Conservation (phyloP, 2,888 invertebrate species). For the Pelosia muscerda region DNA sequence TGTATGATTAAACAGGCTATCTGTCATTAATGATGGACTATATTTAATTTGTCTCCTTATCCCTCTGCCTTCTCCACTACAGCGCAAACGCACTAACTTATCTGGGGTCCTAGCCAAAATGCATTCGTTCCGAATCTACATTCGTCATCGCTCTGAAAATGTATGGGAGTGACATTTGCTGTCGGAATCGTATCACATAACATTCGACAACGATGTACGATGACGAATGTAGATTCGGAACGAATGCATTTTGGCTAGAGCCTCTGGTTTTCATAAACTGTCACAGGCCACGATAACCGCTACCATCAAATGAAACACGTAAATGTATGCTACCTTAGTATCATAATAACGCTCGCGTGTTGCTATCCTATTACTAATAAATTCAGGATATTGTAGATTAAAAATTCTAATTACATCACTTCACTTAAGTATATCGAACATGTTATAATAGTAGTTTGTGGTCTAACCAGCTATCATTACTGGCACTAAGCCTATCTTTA, state of each 20-base stretch:
- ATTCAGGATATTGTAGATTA: neutral
- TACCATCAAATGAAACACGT: neutral
- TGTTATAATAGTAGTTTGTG: slow-evolving; percentile 6
- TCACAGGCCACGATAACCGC: neutral
- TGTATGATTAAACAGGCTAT: neutral
- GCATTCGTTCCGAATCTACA: too few species aligned
- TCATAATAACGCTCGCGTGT: neutral
- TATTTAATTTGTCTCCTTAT: too few species aligned
- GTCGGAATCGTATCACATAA: too few species aligned
- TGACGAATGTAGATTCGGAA: too few species aligned
- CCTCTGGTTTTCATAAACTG: neutral
- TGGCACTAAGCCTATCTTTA: slow-evolving; percentile 18
- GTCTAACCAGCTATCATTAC: slow-evolving; percentile 15
- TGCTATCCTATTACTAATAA: neutral
- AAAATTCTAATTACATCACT: neutral
- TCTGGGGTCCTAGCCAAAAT: too few species aligned
- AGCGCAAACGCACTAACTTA: neutral
- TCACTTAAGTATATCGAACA: neutral
- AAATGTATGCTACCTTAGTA: neutral
- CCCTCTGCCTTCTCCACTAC: too few species aligned
- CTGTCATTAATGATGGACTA: too few species aligned
- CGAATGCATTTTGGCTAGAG: too few species aligned
- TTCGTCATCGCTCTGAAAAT: too few species aligned
- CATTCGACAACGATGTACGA: too few species aligned
- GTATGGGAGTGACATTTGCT: too few species aligned